Percentiles rank a stretch among this genome's conserved stretches.
Conservation (phyloP, 1,140 invertebrate species). For the Neotoxoptera formosana region DNA sequence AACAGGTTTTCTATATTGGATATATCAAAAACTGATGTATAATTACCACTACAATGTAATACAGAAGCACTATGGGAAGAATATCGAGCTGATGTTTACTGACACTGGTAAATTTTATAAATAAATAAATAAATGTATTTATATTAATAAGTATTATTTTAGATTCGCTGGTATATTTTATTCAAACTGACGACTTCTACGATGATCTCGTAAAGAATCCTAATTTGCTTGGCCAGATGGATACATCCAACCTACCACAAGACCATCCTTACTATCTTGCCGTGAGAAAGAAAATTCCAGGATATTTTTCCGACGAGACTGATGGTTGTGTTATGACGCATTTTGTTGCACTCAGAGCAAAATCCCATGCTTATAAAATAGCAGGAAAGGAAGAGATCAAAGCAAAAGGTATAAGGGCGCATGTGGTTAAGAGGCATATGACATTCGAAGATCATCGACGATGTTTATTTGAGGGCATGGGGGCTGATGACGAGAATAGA, state of each 20-base stretch:
- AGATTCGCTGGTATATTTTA: neutral
- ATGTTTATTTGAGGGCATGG: no score
- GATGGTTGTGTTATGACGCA: no score
- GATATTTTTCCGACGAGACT: no score
- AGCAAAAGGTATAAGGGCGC: no score
- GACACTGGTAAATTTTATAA: slow-evolving; percentile 10
- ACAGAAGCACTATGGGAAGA: slow-evolving; percentile 1
- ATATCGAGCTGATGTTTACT: neutral
- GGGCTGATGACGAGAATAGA: no score
- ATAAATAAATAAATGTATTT: neutral
- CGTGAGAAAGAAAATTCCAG: no score
- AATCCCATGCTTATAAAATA: no score
- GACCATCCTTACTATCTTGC: no score
- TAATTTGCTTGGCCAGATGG: no score
- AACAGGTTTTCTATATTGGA: neutral
- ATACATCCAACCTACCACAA: no score
- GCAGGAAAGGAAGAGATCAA: no score
- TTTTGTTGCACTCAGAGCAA: no score
- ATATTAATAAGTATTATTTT: neutral
- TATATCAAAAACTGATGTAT: neutral
- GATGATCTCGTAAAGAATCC: neutral
- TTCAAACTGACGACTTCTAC: neutral
- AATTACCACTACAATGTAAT: neutral
- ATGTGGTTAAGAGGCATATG: neutral
- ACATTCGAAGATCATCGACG: neutral